Base-by-base conservation (phyloP, 2,888 invertebrate genomes). In the Resseliella maxima region DNA sequence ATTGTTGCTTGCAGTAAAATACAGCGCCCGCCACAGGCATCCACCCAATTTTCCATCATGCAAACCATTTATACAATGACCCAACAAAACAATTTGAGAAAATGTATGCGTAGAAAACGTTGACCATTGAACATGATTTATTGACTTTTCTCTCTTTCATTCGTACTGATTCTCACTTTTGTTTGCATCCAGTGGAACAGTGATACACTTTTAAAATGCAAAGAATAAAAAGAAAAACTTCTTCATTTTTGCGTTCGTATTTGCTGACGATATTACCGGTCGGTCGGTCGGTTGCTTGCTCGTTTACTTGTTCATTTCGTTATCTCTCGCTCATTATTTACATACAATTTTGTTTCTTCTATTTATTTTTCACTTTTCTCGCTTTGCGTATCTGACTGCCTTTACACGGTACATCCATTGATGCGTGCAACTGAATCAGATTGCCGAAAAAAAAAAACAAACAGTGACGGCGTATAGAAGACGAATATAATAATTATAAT, bases 171-270 rank as follows among this genome's bases (percentile, higher is more conserved):
- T 72, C 72, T 72, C 72, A 72, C 72, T 72, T 72, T 72, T 72
- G 31, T 72, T 72, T 72, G 35, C 2, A 18, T 31, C 31, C 15
- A 1, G 18, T 72, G 72, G 72, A 31, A 72, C 72, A 72, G 31
- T 72, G 72, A 72, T 72, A 72, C 72, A 72, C 72, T 72, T 72
- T 72, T 59, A 72, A 72, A 72, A 72, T 72, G 31, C 72, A 12
- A 27, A 72, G 35, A 27, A 72, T 72, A n/a, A 15, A 72, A 72
- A 72, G 31, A 72, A 72, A 31, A 5, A 2, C 27, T 72, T 12
- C 6, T 31, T n/a, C n/a, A n/a, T n/a, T n/a, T 27, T 72, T 3
- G 72, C 35, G n/a, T 72, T 72, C 72, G 72, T 72, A 35, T 27
- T 35, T 27, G 72, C 72, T 72, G 31, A 72, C 27, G 72, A 72